Conservation (phyloP, 2,113 vertebrate genomes). For the Gymnorhina tibicen region DNA sequence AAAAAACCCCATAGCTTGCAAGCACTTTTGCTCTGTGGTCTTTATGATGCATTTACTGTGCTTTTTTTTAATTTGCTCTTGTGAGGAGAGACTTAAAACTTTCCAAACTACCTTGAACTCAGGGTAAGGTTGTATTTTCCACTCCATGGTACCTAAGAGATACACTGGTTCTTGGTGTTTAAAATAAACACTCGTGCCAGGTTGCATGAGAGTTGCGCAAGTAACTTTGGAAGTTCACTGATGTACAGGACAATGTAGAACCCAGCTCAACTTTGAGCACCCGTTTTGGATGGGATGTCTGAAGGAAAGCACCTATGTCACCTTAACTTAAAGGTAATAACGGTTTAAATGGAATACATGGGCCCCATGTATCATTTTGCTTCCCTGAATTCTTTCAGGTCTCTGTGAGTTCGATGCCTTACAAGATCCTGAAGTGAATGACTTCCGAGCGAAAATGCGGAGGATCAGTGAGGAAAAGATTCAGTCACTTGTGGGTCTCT, state of each 20-base stretch:
- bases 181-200: background rate
- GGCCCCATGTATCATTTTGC: background rate
- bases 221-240: background rate
- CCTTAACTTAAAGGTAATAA: background rate
- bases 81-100: background rate
- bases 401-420: slow-evolving; percentile 94
- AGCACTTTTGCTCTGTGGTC: background rate
- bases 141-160: background rate
- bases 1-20: background rate
- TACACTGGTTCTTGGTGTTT: background rate
- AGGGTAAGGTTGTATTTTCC: background rate
- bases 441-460: slow-evolving; percentile 92
- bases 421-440: slow-evolving; percentile 92
- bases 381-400: slow-evolving; percentile 73
- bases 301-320: background rate
- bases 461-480: slow-evolving; percentile 89
- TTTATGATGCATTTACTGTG: background rate
- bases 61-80: background rate
- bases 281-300: background rate
- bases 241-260: background rate
- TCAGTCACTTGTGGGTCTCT: slow-evolving; percentile 83
- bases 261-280: background rate
- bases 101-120: background rate
- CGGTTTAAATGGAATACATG: background rate
- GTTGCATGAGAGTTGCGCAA: background rate